Percentiles rank a stretch among this genome's conserved stretches.
Conservation (phyloP, 2,888 invertebrate species). For the Catocala fraxini region DNA sequence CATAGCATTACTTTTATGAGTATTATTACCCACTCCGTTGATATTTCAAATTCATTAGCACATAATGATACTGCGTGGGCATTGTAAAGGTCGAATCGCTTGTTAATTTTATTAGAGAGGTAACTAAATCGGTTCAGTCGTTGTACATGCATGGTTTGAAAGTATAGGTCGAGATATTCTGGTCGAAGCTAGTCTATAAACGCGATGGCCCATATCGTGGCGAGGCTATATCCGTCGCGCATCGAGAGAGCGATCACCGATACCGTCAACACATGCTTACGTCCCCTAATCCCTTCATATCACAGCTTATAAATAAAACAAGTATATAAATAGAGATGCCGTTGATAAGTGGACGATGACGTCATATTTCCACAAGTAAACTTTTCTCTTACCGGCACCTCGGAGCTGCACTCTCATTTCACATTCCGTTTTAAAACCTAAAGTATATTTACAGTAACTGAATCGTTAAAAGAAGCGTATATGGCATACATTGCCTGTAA, state of each 20-base stretch:
- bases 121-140: constrained; percentile 16
- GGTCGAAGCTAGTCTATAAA: constrained; percentile 55
- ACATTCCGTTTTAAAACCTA: not conserved
- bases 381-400: not conserved
- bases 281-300: constrained; percentile 34
- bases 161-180: constrained; percentile 49
- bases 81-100: constrained; percentile 27
- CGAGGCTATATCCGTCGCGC: constrained; percentile 56
- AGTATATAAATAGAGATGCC: constrained; percentile 25
- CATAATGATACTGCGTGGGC: constrained; percentile 16
- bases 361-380: not conserved
- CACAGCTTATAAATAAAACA: constrained; percentile 51
- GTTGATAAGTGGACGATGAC: not conserved
- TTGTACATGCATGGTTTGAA: constrained; percentile 31
- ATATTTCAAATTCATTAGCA: constrained; percentile 6
- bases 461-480: not conserved
- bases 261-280: constrained; percentile 41
- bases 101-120: constrained; percentile 31
- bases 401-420: constrained; percentile 1
- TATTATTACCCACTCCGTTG: not conserved
- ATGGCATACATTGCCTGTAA: not conserved
- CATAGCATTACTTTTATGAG: not conserved
- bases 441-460: constrained; percentile 4
- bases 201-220: constrained; percentile 56
- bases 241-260: constrained; percentile 39